Evolutionary conservation across 2,113 vertebrate genomes (phyloP), one percentile per base, ranked within the genome.

Genomic region (Ictidomys tridecemlineatus): DNA sequence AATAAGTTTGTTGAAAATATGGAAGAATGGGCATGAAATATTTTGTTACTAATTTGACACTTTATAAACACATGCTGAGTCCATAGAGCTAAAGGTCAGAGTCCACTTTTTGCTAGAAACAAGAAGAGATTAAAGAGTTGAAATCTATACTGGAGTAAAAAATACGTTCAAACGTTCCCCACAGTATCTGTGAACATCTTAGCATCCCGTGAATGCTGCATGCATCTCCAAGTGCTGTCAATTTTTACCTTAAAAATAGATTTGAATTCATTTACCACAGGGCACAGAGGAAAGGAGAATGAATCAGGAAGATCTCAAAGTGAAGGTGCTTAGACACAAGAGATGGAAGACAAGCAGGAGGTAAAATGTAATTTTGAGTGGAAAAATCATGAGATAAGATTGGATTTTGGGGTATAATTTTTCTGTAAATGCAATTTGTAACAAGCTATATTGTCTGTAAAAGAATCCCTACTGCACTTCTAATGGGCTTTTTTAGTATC

Each of bases 401-500:
- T 98, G 93, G 56, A 93, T 93, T 96, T 90, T 3, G 0, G 95
- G 0, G 95, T 95, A 85, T 97, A 97, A 95, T 98, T 98, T 97
- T 97, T 93, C 95, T 87, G 94, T 97, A 98, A 97, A 98, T 77
- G 89, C 94, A 98, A 98, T 98, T 98, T 98, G 94, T 98, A 98
- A 97, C 95, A 96, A 98, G 96, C 96, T 98, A 96, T 98, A 98
- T 97, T 97, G 98, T 97, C 98, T 98, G 97, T 97, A 98, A 98
- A 98, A 98, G 98, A 98, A 98, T 98, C 97, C 98, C 98, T 98
- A 98, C 98, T 98, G 98, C 94, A 98, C 95, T 83, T 98, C 63
- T 98, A 98, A 98, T 98, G 97, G 95, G 95, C 53, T 97, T 98
- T 98, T 98, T 98, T 98, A 98, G 97, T 96, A 96, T 97, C 97